Base-by-base conservation (phyloP, 2,888 invertebrate genomes). In the Pilophorus perplexus region DNA sequence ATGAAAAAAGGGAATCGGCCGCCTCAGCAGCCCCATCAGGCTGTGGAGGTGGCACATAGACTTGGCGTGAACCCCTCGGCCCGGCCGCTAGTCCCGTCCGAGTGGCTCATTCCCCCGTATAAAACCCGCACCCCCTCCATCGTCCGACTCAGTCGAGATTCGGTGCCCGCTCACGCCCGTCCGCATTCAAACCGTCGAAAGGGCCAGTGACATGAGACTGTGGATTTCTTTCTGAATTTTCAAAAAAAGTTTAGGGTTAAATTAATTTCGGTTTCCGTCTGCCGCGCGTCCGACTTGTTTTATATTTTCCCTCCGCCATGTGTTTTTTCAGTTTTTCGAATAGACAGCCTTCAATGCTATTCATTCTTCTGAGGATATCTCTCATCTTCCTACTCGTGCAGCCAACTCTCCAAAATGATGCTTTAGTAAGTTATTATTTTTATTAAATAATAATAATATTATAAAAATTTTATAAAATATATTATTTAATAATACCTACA, bases 311-410 rank as follows among this genome's bases (percentile, higher is more conserved):
- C n/a, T n/a, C n/a, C n/a, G n/a, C n/a, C 8, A 59, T 59, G 59
- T 59, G 59, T 59, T 59, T 59, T 14, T 59, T 40, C 42, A 59
- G 59, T 59, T 59, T 25, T 42, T 59, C 59, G 59, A 59, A 42
- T 42, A 59, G 59, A 14, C 59, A 59, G 25, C 59, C 59, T 59
- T 64, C 64, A 37, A 64, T 64, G 64, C 42, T 65, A 18, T 65
- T 65, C 42, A 48, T 65, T 10, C 65, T 65, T 55, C 40, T 65
- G 8, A 65, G 65, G 65, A 65, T 65, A 65, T 28, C 12, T 16
- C 25, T 54, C 14, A 14, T 65, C 16, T 38, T 27, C n/a, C 37
- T 44, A 22, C 54, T 65, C 14, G 55, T 65, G n/a, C 52, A 6
- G 20, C 55, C 65, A 23, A 65, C 42, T 38, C 55, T 55, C 14